These are phyloP conservation scores for Drosophila eugracilis DNA, from an alignment of 1,140 invertebrate genomes.

Conservation along the genomic window DNA sequence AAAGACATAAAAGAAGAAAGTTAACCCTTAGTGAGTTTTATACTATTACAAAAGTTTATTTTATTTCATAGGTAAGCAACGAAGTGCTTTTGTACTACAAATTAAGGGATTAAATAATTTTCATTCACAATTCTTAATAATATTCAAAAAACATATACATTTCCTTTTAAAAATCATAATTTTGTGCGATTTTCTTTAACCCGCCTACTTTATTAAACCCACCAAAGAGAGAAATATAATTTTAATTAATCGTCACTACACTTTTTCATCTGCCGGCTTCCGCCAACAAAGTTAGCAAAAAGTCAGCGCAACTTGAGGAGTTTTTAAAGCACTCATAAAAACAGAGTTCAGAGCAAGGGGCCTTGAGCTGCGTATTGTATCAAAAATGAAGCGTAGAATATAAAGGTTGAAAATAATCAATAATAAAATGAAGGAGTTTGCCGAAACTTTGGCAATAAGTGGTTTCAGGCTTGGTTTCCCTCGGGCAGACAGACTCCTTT, in stretches of 20 bases:
- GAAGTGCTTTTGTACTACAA: no score
- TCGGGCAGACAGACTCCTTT: constrained; percentile 2
- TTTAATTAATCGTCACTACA: neutral
- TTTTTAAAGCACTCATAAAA: constrained; percentile 45
- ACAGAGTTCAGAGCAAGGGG: neutral
- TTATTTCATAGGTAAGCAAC: no score
- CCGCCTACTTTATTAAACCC: neutral
- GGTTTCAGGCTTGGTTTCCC: constrained; percentile 30
- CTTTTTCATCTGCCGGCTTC: constrained; percentile 1
- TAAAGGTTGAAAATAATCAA: constrained; percentile 61
- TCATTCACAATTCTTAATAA: no score
- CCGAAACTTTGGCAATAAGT: constrained; percentile 61
- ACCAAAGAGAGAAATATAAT: neutral
- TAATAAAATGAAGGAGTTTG: constrained; percentile 32
- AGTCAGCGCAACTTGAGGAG: constrained; percentile 18
- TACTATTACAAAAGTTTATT: no score
- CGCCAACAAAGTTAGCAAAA: constrained; percentile 36
- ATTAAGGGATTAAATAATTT: no score
- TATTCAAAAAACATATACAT: no score
- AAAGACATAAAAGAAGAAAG: no score
- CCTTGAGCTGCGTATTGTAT: constrained; percentile 13
- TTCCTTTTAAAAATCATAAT: no score
- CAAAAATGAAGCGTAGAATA: constrained; percentile 9
- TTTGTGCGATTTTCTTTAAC: neutral
- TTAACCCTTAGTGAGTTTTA: no score